A percentile compares a stretch with the other conserved stretches of the same genome.
phyloP scores from a whole-genome alignment of 2,888 invertebrate species.

The Scaptomyza polygonia region DNA sequence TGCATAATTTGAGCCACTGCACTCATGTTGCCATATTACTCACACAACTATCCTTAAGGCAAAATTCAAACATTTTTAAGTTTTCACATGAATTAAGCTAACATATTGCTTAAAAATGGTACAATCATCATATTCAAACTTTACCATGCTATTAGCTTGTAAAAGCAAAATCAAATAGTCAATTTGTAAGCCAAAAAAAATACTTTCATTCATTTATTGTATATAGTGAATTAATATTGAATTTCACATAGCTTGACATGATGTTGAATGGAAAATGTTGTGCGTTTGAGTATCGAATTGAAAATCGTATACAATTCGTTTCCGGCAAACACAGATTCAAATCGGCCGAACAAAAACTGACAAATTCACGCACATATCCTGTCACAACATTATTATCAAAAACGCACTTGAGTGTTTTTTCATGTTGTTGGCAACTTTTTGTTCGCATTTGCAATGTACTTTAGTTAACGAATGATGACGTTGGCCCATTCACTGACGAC shows the following conservation, averaged over 20 bases:
- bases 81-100: neutral
- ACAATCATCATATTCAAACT: neutral
- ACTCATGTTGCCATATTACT: too few species aligned
- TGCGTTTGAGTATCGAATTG: too few species aligned
- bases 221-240: slow-evolving; percentile 20
- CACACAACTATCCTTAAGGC: neutral
- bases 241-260: slow-evolving; percentile 34
- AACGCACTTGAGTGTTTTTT: slow-evolving; percentile 64
- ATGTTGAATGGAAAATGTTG: neutral
- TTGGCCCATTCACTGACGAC: slow-evolving; percentile 27
- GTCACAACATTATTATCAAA: slow-evolving; percentile 43
- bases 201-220: neutral
- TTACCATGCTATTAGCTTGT: neutral
- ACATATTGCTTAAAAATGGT: neutral
- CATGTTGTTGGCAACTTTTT: slow-evolving; percentile 44
- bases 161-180: neutral
- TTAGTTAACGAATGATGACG: slow-evolving; percentile 43
- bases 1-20: slow-evolving; percentile 41
- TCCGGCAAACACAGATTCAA: slow-evolving; percentile 24
- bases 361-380: slow-evolving; percentile 56
- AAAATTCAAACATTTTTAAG: neutral
- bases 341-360: slow-evolving; percentile 28
- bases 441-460: slow-evolving; percentile 46
- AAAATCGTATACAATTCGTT: slow-evolving; percentile 50
- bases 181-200: slow-evolving; percentile 1